phyloP scores from a whole-genome alignment of 2,113 vertebrate species.

The Catharus minimus region DNA sequence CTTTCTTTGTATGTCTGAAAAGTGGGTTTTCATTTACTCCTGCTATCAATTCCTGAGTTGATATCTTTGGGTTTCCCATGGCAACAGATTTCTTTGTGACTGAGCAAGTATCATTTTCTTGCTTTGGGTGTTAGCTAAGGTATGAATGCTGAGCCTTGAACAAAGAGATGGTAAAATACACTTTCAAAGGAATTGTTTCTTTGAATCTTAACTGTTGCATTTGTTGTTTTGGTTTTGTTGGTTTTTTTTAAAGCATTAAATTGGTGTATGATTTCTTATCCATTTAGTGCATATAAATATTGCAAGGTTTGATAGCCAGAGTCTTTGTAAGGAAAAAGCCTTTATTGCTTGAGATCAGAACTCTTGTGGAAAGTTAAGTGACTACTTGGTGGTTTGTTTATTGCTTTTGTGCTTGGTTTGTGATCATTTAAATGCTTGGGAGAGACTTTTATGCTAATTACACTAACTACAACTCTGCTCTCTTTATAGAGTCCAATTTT shows the following conservation, averaged over 20 bases:
- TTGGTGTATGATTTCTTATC: background rate
- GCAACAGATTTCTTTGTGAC: slow-evolving; percentile 37
- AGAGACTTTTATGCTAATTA: background rate
- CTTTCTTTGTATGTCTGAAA: background rate
- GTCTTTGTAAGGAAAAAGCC: background rate
- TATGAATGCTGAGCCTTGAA: background rate
- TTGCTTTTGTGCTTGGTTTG: background rate
- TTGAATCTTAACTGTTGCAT: background rate
- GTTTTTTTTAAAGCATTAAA: background rate
- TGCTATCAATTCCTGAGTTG: background rate
- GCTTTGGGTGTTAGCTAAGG: background rate
- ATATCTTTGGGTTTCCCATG: slow-evolving; percentile 1
- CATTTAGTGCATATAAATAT: background rate
- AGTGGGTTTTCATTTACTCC: background rate
- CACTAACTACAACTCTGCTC: accelerated
- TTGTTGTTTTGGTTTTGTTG: background rate
- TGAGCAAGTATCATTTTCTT: slow-evolving; percentile 2
- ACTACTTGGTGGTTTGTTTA: background rate
- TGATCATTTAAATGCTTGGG: background rate
- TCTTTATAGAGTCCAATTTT: background rate
- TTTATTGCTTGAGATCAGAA: background rate
- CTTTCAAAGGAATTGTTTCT: background rate
- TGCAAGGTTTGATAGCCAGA: background rate
- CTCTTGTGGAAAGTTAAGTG: background rate
- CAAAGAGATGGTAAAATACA: background rate